phyloP scores from a whole-genome alignment of 2,888 invertebrate species.

The Pyrrhosoma nymphula region DNA sequence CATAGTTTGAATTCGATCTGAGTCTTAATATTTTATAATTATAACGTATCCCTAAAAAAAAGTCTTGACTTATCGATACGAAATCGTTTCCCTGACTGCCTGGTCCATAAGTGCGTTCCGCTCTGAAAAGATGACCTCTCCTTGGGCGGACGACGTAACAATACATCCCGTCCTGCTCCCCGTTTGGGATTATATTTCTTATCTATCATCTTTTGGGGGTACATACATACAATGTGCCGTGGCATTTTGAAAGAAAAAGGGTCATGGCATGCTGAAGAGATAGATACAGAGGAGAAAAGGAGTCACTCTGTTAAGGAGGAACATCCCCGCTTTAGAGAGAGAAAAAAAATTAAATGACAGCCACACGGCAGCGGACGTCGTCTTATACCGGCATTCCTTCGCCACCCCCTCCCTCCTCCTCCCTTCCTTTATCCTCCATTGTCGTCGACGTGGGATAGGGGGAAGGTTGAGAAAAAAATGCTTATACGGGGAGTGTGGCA shows the following conservation, averaged over 20 bases:
- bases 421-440: slow-evolving; percentile 6
- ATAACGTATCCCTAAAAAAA: too few species aligned
- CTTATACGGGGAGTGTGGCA: background rate
- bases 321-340: background rate
- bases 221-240: too few species aligned
- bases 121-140: background rate
- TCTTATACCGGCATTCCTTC: background rate
- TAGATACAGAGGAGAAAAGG: too few species aligned
- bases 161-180: background rate
- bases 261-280: background rate
- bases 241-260: background rate
- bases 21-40: too few species aligned
- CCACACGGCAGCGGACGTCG: background rate
- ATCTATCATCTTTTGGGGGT: background rate
- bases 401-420: background rate
- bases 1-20: too few species aligned
- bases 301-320: background rate
- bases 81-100: background rate
- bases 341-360: background rate
- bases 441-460: background rate
- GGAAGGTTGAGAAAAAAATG: background rate
- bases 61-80: background rate
- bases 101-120: background rate
- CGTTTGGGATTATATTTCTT: background rate
- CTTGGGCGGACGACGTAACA: background rate